These are phyloP conservation scores for Phylloscopus whistleri DNA, from an alignment of 2,113 vertebrate genomes.

Conservation along the genomic window DNA sequence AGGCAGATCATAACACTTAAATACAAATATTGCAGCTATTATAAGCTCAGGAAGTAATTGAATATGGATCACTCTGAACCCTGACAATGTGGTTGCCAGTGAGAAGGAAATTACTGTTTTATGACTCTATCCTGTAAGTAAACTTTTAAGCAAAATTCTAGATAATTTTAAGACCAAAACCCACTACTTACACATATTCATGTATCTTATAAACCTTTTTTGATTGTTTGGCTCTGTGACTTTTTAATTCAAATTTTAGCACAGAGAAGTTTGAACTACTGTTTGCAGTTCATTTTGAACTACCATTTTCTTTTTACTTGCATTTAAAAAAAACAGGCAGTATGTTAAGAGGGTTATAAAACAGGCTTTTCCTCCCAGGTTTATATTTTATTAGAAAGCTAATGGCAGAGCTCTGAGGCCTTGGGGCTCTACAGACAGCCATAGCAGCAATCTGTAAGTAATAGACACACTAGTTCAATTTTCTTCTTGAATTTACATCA, in stretches of 20 bases:
- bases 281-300: background rate
- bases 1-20: background rate
- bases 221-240: background rate
- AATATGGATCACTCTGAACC: background rate
- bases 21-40: background rate
- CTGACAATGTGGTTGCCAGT: background rate
- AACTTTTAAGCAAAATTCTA: background rate
- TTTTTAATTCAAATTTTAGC: background rate
- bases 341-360: background rate
- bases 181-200: background rate
- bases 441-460: background rate
- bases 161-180: background rate
- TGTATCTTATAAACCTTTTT: background rate
- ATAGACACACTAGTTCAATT: background rate
- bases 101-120: background rate
- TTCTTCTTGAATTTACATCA: background rate
- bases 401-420: background rate
- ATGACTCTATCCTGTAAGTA: background rate
- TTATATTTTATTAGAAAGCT: background rate
- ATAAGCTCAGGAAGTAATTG: background rate
- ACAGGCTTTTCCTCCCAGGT: background rate
- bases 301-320: background rate
- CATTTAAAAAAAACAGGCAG: background rate
- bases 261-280: background rate
- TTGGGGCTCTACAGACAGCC: background rate